Evolutionary conservation across 2,888 invertebrate species (phyloP).

Genomic region (Eristalinus aeneus): DNA sequence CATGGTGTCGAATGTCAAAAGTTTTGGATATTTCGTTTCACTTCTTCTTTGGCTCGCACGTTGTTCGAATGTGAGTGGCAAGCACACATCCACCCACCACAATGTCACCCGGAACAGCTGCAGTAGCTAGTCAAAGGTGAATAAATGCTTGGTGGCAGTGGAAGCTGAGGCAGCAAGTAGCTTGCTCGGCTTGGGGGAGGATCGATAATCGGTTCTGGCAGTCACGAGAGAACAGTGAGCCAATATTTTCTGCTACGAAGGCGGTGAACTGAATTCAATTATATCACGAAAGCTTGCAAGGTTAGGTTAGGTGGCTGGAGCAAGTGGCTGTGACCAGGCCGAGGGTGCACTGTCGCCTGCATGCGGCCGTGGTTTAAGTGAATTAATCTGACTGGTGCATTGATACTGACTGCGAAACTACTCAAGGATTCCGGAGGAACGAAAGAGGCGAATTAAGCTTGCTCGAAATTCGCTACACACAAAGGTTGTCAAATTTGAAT

Average conservation of each 20-base stretch:
- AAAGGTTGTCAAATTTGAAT: too few relatives aligned
- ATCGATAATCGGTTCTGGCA: constrained; percentile 57
- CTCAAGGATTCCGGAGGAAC: neutral
- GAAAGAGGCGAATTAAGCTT: too few relatives aligned
- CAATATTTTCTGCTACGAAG: constrained; percentile 17
- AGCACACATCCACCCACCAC: neutral
- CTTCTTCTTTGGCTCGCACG: neutral
- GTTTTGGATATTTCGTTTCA: constrained; percentile 36
- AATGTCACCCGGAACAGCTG: constrained; percentile 34
- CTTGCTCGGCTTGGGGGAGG: constrained; percentile 13
- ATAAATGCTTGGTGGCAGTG: constrained; percentile 16
- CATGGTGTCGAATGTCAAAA: constrained; percentile 60
- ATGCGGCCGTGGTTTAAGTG: neutral
- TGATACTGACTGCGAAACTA: neutral
- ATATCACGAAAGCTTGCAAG: constrained; percentile 21
- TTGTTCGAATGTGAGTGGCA: constrained; percentile 9
- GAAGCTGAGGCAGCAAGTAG: constrained; percentile 54
- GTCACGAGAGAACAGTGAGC: neutral
- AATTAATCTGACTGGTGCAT: neutral
- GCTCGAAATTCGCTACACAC: too few relatives aligned
- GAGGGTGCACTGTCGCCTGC: neutral
- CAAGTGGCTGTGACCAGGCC: neutral
- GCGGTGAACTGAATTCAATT: constrained; percentile 26
- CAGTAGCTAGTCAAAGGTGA: constrained; percentile 51
- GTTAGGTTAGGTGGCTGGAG: neutral